phyloP scores from a whole-genome alignment of 2,113 vertebrate genomes.

The Eptatretus burgeri region DNA sequence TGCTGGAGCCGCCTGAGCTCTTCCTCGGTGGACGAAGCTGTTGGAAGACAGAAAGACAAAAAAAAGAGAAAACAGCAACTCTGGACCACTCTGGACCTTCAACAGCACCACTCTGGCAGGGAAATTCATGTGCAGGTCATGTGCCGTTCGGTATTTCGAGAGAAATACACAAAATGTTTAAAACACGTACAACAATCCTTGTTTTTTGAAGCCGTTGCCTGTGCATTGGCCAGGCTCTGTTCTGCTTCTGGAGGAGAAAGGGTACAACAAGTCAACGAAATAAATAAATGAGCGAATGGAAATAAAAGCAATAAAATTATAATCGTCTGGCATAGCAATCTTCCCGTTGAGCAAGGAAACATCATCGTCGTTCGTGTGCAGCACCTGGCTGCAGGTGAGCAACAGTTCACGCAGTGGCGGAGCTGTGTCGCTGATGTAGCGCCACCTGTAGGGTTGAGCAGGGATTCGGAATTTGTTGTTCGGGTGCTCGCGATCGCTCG shows the following conservation, averaged over 20 bases:
- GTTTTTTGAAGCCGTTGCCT: background rate
- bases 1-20: conserved; percentile 34
- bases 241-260: background rate
- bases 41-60: conserved; percentile 8
- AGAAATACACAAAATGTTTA: background rate
- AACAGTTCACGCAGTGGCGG: too few species aligned
- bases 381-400: too few species aligned
- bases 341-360: too few species aligned
- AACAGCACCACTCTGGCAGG: conserved; percentile 9
- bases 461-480: too few species aligned
- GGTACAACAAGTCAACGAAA: background rate
- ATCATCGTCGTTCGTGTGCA: too few species aligned
- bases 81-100: too few species aligned
- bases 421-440: too few species aligned
- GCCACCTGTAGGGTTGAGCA: too few species aligned
- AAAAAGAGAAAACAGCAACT: too few species aligned
- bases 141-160: background rate
- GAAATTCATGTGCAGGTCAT: background rate
- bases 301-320: conserved; percentile 1
- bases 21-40: conserved; percentile 35
- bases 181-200: background rate
- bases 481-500: too few species aligned
- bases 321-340: background rate
- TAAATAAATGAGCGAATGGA: background rate
- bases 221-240: too few species aligned